A percentile compares a stretch with the other conserved stretches of the same genome.
Evolutionary conservation across 2,888 invertebrate genomes (phyloP).

Genomic region (Oligia fasciuncula): DNA sequence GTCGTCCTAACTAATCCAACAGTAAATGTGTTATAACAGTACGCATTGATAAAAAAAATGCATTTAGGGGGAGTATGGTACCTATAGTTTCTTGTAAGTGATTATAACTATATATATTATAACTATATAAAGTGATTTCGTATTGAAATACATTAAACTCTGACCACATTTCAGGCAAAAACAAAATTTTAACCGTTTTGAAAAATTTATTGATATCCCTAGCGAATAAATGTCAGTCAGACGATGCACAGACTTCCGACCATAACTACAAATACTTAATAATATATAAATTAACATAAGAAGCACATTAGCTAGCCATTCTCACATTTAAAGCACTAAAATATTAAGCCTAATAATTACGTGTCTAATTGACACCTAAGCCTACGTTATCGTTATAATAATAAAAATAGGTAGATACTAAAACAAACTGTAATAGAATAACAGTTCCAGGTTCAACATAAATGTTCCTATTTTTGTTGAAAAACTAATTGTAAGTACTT

Average conservation of each 20-base stretch:
- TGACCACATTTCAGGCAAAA: no score
- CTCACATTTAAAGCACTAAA: background rate
- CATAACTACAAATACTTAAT: conserved; percentile 3
- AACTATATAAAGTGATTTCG: background rate
- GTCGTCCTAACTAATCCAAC: background rate
- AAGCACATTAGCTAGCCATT: conserved; percentile 1
- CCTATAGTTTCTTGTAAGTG: background rate
- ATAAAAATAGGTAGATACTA: background rate
- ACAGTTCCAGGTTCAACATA: background rate
- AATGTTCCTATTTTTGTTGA: background rate
- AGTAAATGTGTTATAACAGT: background rate
- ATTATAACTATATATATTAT: background rate
- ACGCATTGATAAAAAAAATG: background rate
- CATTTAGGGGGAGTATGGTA: background rate
- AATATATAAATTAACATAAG: background rate
- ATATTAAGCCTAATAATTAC: background rate
- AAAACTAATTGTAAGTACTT: background rate
- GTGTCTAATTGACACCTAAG: background rate
- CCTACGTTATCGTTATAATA: background rate
- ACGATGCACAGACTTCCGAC: conserved; percentile 11
- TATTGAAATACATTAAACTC: background rate
- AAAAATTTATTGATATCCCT: background rate
- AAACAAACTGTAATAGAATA: background rate
- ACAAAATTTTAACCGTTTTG: background rate
- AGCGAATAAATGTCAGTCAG: background rate